phyloP scores from a whole-genome alignment of 2,888 invertebrate genomes.

The Neoaliturus tenellus region DNA sequence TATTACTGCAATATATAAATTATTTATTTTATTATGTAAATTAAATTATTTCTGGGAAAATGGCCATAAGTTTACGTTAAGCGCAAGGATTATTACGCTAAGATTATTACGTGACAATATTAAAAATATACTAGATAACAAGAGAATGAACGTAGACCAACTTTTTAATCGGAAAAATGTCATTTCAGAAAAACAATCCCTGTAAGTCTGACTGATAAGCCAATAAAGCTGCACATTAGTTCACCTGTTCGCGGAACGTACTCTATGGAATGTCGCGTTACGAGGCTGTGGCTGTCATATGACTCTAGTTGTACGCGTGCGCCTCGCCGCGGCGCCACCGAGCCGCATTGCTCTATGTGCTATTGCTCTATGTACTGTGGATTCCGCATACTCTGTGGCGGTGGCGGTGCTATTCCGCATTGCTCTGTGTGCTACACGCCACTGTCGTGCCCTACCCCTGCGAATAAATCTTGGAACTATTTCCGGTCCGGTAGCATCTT shows the following conservation, averaged over 20 bases:
- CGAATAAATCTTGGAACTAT: background rate
- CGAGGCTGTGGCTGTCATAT: background rate
- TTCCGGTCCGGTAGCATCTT: background rate
- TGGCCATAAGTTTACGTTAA: too few relatives aligned
- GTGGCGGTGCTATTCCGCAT: slow-evolving; percentile 33
- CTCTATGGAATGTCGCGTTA: background rate
- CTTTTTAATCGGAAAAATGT: too few relatives aligned
- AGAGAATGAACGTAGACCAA: too few relatives aligned
- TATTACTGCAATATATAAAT: too few relatives aligned
- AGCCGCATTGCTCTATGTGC: slow-evolving; percentile 15
- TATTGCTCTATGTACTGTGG: background rate
- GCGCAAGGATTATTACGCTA: too few relatives aligned
- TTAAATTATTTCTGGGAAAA: too few relatives aligned
- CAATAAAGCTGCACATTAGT: slow-evolving; percentile 4
- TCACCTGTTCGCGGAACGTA: background rate
- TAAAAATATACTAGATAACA: too few relatives aligned
- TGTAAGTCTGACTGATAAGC: background rate
- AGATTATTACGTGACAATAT: too few relatives aligned
- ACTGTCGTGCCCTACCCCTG: background rate
- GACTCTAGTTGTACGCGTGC: slow-evolving; percentile 7
- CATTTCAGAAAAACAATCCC: background rate
- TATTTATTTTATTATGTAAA: too few relatives aligned
- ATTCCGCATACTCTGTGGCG: slow-evolving; percentile 27
- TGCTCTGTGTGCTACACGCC: slow-evolving; percentile 24
- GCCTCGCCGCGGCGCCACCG: background rate